Percentiles rank a stretch among this genome's conserved stretches.
Evolutionary conservation across 2,113 vertebrate species (phyloP).

Genomic region (Acinonyx jubatus): DNA sequence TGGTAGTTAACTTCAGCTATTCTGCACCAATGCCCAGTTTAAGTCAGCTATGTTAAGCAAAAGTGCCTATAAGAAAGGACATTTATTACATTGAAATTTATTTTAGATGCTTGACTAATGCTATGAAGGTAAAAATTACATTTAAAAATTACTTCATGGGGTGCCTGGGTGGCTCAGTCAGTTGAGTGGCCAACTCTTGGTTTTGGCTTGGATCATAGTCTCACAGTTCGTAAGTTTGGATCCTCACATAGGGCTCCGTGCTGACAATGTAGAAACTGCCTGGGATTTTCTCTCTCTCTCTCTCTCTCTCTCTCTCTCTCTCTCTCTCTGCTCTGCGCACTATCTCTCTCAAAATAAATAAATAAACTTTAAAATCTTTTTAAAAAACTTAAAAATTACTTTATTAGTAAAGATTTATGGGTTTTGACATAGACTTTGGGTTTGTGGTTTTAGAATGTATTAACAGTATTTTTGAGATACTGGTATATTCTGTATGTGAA

Average conservation of each 20-base stretch:
- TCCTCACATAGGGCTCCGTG: no score
- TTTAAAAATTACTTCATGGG: slow-evolving; percentile 12
- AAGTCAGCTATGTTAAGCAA: slow-evolving; percentile 5
- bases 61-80: neutral
- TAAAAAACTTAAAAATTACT: neutral
- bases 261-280: no score
- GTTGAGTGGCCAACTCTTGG: no score
- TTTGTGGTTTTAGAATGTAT: slow-evolving; percentile 39
- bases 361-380: no score
- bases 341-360: no score
- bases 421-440: slow-evolving; percentile 34
- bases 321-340: no score
- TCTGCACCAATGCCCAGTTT: slow-evolving; percentile 1
- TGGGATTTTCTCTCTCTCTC: no score
- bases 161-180: no score
- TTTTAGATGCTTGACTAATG: slow-evolving; percentile 42
- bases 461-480: neutral
- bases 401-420: neutral
- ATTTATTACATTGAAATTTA: slow-evolving; percentile 41
- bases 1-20: slow-evolving; percentile 27
- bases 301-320: no score
- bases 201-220: no score
- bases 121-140: slow-evolving; percentile 44
- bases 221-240: no score
- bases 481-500: slow-evolving; percentile 13